These are phyloP conservation scores for Ligdia adustata DNA, from an alignment of 2,888 invertebrate genomes.

Conservation along the genomic window DNA sequence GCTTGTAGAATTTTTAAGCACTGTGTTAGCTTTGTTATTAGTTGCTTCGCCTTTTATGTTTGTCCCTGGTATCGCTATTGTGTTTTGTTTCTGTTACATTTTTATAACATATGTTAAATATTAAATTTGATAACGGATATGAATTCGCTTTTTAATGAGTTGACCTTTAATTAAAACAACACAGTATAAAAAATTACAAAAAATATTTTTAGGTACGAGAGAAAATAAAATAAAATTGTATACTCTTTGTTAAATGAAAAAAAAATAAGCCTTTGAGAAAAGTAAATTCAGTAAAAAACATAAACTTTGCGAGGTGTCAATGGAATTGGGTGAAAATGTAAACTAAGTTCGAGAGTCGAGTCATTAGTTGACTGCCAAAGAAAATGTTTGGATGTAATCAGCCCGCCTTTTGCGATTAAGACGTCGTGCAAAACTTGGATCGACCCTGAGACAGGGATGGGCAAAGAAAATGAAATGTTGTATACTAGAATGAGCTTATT, in stretches of 20 bases:
- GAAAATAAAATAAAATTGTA: constrained; percentile 28
- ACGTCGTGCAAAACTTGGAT: constrained; percentile 64
- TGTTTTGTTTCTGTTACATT: too few relatives aligned
- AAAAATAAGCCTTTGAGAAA: constrained; percentile 48
- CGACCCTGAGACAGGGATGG: constrained; percentile 66
- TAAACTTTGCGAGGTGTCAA: constrained; percentile 26
- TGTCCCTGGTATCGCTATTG: too few relatives aligned
- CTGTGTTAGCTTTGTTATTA: constrained; percentile 17
- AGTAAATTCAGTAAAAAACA: constrained; percentile 40
- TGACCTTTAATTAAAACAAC: too few relatives aligned
- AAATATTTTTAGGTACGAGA: too few relatives aligned
- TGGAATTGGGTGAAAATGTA: constrained; percentile 49
- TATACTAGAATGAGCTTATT: too few relatives aligned
- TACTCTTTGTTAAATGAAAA: constrained; percentile 33
- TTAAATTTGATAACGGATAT: too few relatives aligned
- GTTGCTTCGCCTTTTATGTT: not conserved
- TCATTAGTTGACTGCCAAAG: constrained; percentile 67
- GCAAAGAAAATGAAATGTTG: too few relatives aligned
- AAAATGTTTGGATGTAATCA: constrained; percentile 70
- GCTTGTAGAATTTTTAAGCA: constrained; percentile 54
- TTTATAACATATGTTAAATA: too few relatives aligned
- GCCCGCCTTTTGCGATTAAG: constrained; percentile 72
- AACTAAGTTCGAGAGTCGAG: constrained; percentile 63
- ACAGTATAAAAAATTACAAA: too few relatives aligned
- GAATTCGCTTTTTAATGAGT: too few relatives aligned